These are phyloP conservation scores for Coleophora flavipennella DNA, from an alignment of 2,888 invertebrate species.

Conservation along the genomic window DNA sequence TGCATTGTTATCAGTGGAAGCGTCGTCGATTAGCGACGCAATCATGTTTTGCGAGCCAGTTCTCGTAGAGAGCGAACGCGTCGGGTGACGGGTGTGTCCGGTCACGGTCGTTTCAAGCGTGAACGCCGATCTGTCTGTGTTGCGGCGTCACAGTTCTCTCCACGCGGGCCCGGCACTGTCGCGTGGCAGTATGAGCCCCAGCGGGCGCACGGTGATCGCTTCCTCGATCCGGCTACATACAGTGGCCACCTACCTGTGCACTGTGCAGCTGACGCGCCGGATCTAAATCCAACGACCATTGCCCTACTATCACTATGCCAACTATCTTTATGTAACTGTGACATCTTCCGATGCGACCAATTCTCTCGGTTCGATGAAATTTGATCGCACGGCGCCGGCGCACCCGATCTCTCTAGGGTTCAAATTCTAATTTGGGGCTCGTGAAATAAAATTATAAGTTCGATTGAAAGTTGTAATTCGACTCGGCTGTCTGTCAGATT, in stretches of 20 bases:
- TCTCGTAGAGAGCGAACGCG: conserved; percentile 49
- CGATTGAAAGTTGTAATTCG: conserved; percentile 21
- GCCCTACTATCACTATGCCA: conserved; percentile 61
- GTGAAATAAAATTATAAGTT: no score
- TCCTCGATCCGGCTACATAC: conserved; percentile 20
- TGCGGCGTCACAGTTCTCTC: no score
- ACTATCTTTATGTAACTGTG: conserved; percentile 37
- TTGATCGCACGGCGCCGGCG: no score
- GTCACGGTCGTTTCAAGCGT: conserved; percentile 46
- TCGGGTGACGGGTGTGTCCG: conserved; percentile 33
- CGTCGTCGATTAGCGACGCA: conserved; percentile 27
- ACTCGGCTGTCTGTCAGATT: conserved; percentile 12
- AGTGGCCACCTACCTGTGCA: background rate
- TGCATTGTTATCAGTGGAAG: conserved; percentile 19
- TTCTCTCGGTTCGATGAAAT: conserved; percentile 10
- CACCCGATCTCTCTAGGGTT: conserved; percentile 7
- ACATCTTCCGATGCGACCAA: conserved; percentile 19
- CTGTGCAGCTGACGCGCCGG: conserved; percentile 30
- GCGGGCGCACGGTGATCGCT: conserved; percentile 9
- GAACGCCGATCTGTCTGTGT: conserved; percentile 30
- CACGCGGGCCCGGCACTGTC: no score
- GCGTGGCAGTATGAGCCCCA: conserved; percentile 28
- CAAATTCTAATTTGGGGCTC: background rate
- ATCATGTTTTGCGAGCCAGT: conserved; percentile 34
- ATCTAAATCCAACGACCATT: conserved; percentile 39